Percentiles rank a stretch among this genome's conserved stretches.
These are phyloP conservation scores for Mormyrus proboscirostris DNA, from an alignment of 2,797 vertebrate species.

Conservation along the genomic window DNA sequence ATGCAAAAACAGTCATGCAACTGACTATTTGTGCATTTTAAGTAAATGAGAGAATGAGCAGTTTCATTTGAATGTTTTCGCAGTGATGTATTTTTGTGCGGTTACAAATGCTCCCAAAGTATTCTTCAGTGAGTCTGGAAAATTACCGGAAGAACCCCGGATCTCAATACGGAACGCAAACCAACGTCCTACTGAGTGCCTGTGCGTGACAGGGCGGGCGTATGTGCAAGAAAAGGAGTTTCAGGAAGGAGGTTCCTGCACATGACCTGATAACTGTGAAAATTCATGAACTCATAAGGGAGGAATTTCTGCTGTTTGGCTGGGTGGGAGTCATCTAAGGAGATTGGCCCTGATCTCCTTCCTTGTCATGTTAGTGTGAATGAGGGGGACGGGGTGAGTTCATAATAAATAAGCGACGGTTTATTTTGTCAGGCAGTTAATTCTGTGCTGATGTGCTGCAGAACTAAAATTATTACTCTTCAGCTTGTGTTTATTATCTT, in stretches of 20 bases:
- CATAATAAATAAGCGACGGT: neutral
- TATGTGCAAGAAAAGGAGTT: neutral
- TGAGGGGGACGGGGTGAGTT: neutral
- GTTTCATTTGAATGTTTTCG: neutral
- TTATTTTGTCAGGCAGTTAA: neutral
- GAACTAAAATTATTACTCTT: neutral
- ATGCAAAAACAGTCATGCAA: neutral
- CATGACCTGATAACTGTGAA: conserved; percentile 16
- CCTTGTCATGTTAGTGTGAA: conserved; percentile 8
- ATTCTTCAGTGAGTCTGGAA: neutral
- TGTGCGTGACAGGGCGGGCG: neutral
- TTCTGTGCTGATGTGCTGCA: neutral
- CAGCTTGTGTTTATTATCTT: neutral
- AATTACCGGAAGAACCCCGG: neutral
- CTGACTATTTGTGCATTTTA: neutral
- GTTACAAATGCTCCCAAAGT: neutral
- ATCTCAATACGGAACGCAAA: neutral
- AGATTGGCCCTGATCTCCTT: neutral
- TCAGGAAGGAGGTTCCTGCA: conserved; percentile 14
- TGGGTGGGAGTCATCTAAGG: neutral
- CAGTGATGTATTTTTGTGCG: neutral
- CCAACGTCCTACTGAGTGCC: neutral
- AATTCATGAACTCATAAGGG: conserved; percentile 7
- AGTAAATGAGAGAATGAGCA: neutral
- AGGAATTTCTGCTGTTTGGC: conserved; percentile 7